These are phyloP conservation scores for Xenopus petersii DNA, from an alignment of 2,797 vertebrate genomes.

Conservation along the genomic window DNA sequence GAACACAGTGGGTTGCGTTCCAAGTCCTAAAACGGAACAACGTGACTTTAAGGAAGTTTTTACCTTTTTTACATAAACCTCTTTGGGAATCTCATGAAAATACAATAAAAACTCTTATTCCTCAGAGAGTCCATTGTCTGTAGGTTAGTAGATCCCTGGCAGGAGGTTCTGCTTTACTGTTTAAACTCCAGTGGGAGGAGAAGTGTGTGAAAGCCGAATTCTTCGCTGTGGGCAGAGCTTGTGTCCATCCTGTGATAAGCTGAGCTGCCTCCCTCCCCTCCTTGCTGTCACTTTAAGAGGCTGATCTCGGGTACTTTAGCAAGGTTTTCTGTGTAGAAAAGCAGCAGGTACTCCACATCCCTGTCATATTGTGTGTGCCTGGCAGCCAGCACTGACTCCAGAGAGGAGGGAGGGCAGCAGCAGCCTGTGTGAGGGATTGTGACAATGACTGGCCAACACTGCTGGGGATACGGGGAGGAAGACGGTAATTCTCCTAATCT, in stretches of 20 bases:
- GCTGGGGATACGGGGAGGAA: slow-evolving; percentile 89
- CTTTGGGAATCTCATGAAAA: no score
- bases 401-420: slow-evolving; percentile 34
- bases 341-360: slow-evolving; percentile 52
- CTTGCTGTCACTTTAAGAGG: slow-evolving; percentile 63
- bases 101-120: no score
- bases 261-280: slow-evolving; percentile 23
- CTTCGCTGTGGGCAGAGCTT: slow-evolving; percentile 17
- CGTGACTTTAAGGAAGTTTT: no score
- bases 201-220: background rate
- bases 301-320: slow-evolving; percentile 38
- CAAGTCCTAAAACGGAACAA: no score
- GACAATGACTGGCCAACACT: slow-evolving; percentile 78
- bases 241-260: slow-evolving; percentile 13
- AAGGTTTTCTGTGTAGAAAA: slow-evolving; percentile 57
- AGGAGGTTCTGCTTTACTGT: background rate
- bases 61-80: no score
- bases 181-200: background rate
- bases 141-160: no score
- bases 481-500: slow-evolving; percentile 74
- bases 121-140: no score
- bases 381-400: slow-evolving; percentile 41
- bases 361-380: slow-evolving; percentile 6
- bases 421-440: slow-evolving; percentile 24
- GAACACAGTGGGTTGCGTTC: no score